Base-by-base conservation (phyloP, 2,113 vertebrate genomes). In the Thoracochromis brauschi region DNA sequence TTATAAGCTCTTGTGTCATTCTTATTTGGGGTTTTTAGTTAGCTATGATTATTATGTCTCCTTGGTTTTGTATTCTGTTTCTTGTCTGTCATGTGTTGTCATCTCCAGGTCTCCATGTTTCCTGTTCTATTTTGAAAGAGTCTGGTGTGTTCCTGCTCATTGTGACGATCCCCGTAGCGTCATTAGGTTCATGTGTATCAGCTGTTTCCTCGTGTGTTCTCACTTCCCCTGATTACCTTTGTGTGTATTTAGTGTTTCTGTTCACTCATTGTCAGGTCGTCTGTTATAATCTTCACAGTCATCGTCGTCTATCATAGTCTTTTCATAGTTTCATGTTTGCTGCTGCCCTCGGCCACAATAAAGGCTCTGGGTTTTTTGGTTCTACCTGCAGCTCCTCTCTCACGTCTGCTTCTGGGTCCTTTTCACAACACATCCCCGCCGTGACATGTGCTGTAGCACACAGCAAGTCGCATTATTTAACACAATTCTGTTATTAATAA, bases 231-330 rank as follows among this genome's bases (percentile, higher is more conserved):
- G 51, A 54, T 54, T 21, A 54, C 51, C n/a, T 21, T 54, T 54
- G 51, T 54, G 51, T 54, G 51, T 21, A 53, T 53, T 53, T 11
- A 21, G 19, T 54, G 49, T 53, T 21, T 53, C 51, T 53, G 51
- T 11, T 21, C 51, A 6, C 9, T 53, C 2, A 0, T 2, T 21
- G 9, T 53, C 51, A 53, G 51, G 2, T 53, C 2, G 1, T 6
- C 51, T 21, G 51, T 53, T 21, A 2, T 21, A 11, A 11, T 11
- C 51, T 53, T 53, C 51, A 51, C 49, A 21, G 19, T n/a, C 8
- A n/a, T n/a, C 5, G 2, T n/a, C 19, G 3, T 0, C 49, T 53
- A 0, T 53, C 19, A 9, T 2, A 4, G 51, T 11, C 1, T 53
- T 21, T 53, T 53, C 19, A 11, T 21, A 6, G n/a, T 11, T 53